phyloP scores from a whole-genome alignment of 1,140 invertebrate species.

The Drosophila parvula region DNA sequence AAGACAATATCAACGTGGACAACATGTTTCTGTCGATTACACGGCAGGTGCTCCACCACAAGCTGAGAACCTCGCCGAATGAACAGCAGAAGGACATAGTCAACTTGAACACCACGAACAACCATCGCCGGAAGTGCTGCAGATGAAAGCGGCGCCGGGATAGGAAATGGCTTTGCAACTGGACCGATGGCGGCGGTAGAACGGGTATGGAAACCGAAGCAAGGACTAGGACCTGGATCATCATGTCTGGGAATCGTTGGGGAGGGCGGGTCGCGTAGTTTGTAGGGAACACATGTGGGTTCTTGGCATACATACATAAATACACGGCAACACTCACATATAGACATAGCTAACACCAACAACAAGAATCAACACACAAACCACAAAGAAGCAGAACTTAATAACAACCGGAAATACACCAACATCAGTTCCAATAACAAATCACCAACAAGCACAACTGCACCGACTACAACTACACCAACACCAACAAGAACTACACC shows the following conservation, averaged over 20 bases:
- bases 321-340: conserved; percentile 20
- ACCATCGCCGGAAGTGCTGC: conserved; percentile 72
- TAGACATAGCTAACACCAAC: conserved; percentile 51
- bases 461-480: conserved; percentile 1
- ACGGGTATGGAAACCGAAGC: conserved; percentile 23
- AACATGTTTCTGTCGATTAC: conserved; percentile 93
- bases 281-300: conserved; percentile 50
- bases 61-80: conserved; percentile 75
- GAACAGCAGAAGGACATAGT: conserved; percentile 86
- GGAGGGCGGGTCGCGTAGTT: conserved; percentile 59
- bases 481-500: conserved; percentile 31
- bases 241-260: conserved; percentile 33
- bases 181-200: conserved; percentile 11
- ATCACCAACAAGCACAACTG: not conserved
- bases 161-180: conserved; percentile 29
- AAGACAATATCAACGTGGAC: conserved; percentile 99
- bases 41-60: conserved; percentile 85
- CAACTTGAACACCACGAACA: conserved; percentile 81
- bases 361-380: conserved; percentile 13
- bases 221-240: conserved; percentile 31
- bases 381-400: not conserved
- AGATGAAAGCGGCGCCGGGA: conserved; percentile 71
- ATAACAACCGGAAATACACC: conserved; percentile 5
- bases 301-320: conserved; percentile 45
- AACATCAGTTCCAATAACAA: conserved; percentile 10